Evolutionary conservation across 2,113 vertebrate genomes (phyloP).

Genomic region (Zapus hudsonius): DNA sequence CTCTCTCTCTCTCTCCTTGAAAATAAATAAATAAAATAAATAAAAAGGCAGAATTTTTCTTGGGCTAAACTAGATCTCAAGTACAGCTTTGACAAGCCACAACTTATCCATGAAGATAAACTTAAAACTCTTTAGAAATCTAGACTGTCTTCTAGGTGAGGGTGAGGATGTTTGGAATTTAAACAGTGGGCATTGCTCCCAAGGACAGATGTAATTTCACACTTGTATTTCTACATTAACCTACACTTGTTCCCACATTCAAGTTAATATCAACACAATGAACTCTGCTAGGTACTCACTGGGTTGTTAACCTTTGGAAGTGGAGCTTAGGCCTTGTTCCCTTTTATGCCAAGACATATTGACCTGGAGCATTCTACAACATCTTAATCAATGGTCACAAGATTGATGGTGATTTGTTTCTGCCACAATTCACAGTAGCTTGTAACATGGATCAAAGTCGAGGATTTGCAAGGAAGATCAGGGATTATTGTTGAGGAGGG

Average conservation of each 20-base stretch:
- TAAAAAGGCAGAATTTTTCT: conserved; percentile 9
- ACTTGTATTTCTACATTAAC: background rate
- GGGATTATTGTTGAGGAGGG: background rate
- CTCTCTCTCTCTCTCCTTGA: too few relatives aligned
- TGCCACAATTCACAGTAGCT: background rate
- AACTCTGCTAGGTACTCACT: background rate
- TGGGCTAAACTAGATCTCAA: conserved; percentile 25
- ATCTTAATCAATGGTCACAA: background rate
- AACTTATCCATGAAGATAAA: conserved; percentile 24
- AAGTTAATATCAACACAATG: background rate
- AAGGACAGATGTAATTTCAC: background rate
- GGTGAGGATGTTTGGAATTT: background rate
- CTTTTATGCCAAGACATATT: background rate
- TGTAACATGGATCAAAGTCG: background rate
- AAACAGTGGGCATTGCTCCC: background rate
- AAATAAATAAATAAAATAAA: conserved; percentile 26
- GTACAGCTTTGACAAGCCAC: background rate
- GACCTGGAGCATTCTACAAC: background rate
- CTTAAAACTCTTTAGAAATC: conserved; percentile 2
- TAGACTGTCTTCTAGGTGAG: background rate
- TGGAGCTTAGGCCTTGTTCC: background rate
- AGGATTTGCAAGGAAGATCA: background rate
- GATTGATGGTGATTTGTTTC: background rate
- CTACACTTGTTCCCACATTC: background rate
- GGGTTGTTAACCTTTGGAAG: background rate